Evolutionary conservation across 2,888 invertebrate genomes (phyloP).

Genomic region (Drosophila buzzatii): DNA sequence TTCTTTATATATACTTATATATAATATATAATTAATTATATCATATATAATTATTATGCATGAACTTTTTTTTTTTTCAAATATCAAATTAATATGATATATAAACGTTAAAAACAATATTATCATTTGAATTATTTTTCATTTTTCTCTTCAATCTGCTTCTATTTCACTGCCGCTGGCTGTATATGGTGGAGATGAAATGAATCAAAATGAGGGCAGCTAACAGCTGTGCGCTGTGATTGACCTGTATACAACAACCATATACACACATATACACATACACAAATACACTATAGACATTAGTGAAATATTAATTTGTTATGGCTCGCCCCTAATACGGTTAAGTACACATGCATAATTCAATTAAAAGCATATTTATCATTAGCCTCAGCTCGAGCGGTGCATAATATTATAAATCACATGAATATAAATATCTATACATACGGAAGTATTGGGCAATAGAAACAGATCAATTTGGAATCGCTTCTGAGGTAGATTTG

Average conservation of each 20-base stretch:
- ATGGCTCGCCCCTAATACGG: slow-evolving; percentile 48
- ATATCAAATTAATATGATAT: no score
- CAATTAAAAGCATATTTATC: slow-evolving; percentile 54
- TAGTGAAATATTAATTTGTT: slow-evolving; percentile 39
- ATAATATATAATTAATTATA: no score
- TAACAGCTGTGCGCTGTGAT: slow-evolving; percentile 37
- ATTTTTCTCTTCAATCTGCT: not conserved
- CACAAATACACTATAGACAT: slow-evolving; percentile 7
- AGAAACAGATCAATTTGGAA: slow-evolving; percentile 25
- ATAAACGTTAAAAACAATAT: no score
- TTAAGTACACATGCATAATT: slow-evolving; percentile 37
- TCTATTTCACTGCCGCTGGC: not conserved
- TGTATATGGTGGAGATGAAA: slow-evolving; percentile 14
- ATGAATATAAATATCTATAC: not conserved
- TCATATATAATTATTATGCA: no score
- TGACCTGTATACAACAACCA: slow-evolving; percentile 40
- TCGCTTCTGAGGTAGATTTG: slow-evolving; percentile 31
- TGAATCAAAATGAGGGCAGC: slow-evolving; percentile 28
- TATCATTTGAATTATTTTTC: not conserved
- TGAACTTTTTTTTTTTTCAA: no score
- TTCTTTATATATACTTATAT: no score
- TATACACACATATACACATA: not conserved
- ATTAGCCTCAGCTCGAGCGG: slow-evolving; percentile 4
- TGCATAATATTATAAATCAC: slow-evolving; percentile 45
- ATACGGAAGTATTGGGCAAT: slow-evolving; percentile 28